A percentile compares a stretch with the other conserved stretches of the same genome.
phyloP scores from a whole-genome alignment of 2,113 vertebrate species.

The Poeciliopsis prolifica region DNA sequence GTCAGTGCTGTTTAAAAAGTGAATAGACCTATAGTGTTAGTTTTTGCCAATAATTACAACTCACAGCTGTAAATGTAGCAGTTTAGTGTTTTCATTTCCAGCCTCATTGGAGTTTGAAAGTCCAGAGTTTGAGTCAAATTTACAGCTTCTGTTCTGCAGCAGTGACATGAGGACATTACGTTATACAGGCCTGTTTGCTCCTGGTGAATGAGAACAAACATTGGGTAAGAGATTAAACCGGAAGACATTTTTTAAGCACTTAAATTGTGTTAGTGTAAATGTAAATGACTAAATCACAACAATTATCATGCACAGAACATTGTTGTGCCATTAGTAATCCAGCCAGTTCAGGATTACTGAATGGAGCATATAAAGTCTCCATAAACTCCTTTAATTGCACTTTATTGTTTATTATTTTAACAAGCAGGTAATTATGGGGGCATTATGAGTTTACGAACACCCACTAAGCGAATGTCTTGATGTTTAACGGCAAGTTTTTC shows the following conservation, averaged over 20 bases:
- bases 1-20: not conserved
- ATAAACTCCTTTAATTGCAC: not conserved
- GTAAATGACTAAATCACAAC: not conserved
- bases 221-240: not conserved
- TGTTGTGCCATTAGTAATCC: not conserved
- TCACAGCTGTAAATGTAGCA: not conserved
- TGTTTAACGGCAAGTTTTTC: not conserved
- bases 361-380: not conserved
- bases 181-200: not conserved
- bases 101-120: not conserved
- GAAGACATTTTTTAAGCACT: not conserved
- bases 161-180: not conserved
- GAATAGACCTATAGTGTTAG: not conserved
- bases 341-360: not conserved
- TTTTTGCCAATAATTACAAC: not conserved
- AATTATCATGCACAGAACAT: not conserved
- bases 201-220: not conserved
- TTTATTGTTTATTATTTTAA: slow-evolving; percentile 17
- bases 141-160: not conserved
- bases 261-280: not conserved
- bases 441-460: slow-evolving; percentile 3
- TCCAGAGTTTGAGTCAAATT: not conserved
- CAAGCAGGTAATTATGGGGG: slow-evolving; percentile 5
- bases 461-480: not conserved
- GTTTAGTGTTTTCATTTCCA: not conserved